These are phyloP conservation scores for Hyphantria cunea DNA, from an alignment of 1,140 invertebrate genomes.

Conservation along the genomic window DNA sequence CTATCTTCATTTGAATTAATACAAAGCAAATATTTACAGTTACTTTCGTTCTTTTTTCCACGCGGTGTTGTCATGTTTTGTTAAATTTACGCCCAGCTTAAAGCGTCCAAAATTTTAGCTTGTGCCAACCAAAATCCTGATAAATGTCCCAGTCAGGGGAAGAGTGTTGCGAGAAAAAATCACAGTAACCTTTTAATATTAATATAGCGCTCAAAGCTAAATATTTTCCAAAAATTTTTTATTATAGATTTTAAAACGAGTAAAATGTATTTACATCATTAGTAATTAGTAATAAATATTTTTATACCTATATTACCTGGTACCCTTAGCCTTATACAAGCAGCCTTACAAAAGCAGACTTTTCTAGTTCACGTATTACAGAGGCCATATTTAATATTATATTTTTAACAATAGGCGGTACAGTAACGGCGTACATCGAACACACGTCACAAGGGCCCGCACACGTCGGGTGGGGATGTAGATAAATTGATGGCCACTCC, in stretches of 20 bases:
- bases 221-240: not conserved
- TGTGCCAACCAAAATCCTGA: conserved; percentile 81
- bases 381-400: conserved; percentile 6
- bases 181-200: conserved; percentile 58
- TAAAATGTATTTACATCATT: not conserved
- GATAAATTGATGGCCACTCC: conserved; percentile 64
- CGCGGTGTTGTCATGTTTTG: conserved; percentile 78
- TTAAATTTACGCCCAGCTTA: conserved; percentile 81
- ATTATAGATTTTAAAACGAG: no score
- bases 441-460: conserved; percentile 43
- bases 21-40: conserved; percentile 56
- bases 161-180: conserved; percentile 58
- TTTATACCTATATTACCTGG: no score
- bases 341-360: not conserved
- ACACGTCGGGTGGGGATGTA: conserved; percentile 62
- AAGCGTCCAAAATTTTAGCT: conserved; percentile 82
- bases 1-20: conserved; percentile 24
- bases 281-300: no score
- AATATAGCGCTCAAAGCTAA: conserved; percentile 44
- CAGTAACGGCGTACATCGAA: conserved; percentile 49
- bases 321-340: no score
- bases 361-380: no score
- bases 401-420: conserved; percentile 43
- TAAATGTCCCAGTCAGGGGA: conserved; percentile 70
- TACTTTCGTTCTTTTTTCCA: conserved; percentile 71